A percentile compares a stretch with the other conserved stretches of the same genome.
These are phyloP conservation scores for Sylvilagus floridanus DNA, from an alignment of 2,797 vertebrate genomes.

Conservation along the genomic window DNA sequence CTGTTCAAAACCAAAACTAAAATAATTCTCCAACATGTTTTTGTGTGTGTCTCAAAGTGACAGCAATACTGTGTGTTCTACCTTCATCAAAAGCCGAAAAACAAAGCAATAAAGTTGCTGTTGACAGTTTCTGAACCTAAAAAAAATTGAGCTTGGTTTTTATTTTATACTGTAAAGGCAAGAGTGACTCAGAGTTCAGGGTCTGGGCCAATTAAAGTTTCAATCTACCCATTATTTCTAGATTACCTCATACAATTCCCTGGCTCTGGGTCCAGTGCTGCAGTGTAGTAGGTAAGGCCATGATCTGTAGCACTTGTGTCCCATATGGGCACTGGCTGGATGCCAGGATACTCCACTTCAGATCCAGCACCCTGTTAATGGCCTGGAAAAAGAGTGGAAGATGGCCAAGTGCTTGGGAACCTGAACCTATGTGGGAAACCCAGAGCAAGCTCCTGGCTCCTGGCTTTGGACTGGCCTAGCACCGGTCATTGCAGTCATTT, in stretches of 20 bases:
- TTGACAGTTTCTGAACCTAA: neutral
- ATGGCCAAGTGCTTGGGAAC: no score
- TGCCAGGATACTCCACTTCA: no score
- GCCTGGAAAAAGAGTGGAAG: no score
- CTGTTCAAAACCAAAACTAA: slow-evolving; percentile 8
- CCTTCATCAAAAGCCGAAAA: slow-evolving; percentile 11
- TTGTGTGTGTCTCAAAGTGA: neutral
- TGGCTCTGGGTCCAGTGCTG: no score
- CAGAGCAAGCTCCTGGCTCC: no score
- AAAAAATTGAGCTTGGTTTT: neutral
- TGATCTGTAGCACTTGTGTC: no score
- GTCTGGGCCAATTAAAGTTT: neutral
- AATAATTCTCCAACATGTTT: neutral
- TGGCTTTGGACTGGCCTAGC: no score
- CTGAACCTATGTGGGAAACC: no score
- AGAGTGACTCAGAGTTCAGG: neutral
- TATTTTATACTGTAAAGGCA: neutral
- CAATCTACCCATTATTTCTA: neutral
- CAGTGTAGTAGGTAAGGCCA: no score
- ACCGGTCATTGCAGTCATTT: no score
- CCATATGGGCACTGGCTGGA: no score
- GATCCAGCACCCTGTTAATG: no score
- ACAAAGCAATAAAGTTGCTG: neutral
- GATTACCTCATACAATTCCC: neutral
- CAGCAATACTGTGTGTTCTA: neutral